Percentiles rank a stretch among this genome's conserved stretches.
Evolutionary conservation across 2,888 invertebrate species (phyloP).

Genomic region (Caenorhabditis sp.): DNA sequence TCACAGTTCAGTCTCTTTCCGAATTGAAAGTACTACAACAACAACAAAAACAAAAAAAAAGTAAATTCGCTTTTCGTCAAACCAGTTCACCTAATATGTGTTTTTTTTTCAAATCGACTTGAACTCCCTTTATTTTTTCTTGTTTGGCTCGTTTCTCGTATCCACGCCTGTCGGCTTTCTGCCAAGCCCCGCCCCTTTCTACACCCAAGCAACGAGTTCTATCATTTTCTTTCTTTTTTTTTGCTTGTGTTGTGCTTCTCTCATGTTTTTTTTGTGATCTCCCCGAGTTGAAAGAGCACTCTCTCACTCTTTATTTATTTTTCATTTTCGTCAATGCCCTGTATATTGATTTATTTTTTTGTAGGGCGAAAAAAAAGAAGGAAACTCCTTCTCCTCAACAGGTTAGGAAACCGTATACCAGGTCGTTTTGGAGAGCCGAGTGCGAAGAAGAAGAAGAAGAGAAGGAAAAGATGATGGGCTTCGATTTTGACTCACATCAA

Average conservation of each 20-base stretch:
- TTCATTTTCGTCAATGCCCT: not conserved
- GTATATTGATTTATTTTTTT: constrained; percentile 6
- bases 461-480: constrained; percentile 38
- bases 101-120: not conserved
- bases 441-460: no score
- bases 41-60: not conserved
- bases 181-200: not conserved
- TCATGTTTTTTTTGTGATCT: constrained; percentile 4
- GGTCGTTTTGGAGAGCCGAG: no score
- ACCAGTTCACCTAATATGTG: no score
- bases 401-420: constrained; percentile 9
- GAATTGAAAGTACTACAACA: not conserved
- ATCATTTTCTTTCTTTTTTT: constrained; percentile 12
- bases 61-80: no score
- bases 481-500: constrained; percentile 26
- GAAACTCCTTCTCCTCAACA: constrained; percentile 34
- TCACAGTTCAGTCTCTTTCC: no score
- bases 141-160: not conserved
- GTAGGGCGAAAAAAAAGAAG: constrained; percentile 32
- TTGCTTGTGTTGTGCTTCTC: constrained; percentile 1
- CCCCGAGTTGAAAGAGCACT: constrained; percentile 3
- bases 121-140: not conserved
- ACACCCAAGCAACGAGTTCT: not conserved
- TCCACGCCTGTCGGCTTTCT: not conserved
- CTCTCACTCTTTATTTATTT: constrained; percentile 1